These are phyloP conservation scores for Drosophila sordidula DNA, from an alignment of 2,888 invertebrate species.

Conservation along the genomic window DNA sequence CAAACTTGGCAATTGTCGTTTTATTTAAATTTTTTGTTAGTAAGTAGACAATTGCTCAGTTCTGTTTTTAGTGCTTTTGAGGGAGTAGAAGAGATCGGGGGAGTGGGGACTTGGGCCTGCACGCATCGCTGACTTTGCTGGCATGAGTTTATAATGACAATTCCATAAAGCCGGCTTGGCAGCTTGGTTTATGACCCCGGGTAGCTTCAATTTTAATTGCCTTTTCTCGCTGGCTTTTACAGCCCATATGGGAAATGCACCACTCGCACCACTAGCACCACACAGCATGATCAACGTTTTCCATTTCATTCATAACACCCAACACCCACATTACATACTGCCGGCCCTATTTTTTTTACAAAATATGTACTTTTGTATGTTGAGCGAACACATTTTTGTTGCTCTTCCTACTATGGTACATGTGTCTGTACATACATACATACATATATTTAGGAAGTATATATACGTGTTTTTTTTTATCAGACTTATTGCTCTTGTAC, in stretches of 20 bases:
- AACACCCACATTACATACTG: constrained; percentile 12
- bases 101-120: neutral
- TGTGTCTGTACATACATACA: neutral
- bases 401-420: constrained; percentile 22
- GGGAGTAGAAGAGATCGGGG: too few relatives aligned
- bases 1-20: constrained; percentile 8
- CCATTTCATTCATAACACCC: constrained; percentile 38
- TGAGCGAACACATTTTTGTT: constrained; percentile 23
- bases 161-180: constrained; percentile 33
- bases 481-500: constrained; percentile 30
- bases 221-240: constrained; percentile 54
- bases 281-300: constrained; percentile 38
- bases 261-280: constrained; percentile 25
- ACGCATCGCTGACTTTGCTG: constrained; percentile 43
- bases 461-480: constrained; percentile 18
- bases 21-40: constrained; percentile 21
- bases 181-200: constrained; percentile 39
- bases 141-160: constrained; percentile 63
- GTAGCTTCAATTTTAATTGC: constrained; percentile 61
- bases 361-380: neutral
- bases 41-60: constrained; percentile 13
- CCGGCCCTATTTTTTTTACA: neutral
- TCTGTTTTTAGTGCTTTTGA: constrained; percentile 25
- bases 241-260: constrained; percentile 64
- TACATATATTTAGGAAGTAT: neutral